Evolutionary conservation across 2,888 invertebrate species (phyloP), one percentile per base, ranked within the genome.

Genomic region (Agriopis leucophaearia): DNA sequence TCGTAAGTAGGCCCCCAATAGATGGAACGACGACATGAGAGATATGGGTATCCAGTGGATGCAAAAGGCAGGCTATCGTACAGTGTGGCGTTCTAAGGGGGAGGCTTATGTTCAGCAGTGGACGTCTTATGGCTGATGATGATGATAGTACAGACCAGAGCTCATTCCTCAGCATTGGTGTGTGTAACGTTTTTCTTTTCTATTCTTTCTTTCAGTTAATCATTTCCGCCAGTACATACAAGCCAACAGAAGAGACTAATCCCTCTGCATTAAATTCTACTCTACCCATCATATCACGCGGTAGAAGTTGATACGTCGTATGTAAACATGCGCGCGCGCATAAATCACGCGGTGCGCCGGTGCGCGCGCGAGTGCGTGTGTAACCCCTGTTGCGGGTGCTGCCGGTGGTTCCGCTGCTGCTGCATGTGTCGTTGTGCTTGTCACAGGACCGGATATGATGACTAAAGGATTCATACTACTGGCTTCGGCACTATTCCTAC

Each of bases 281-380:
- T 45, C 27, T 27, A 18, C 12, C 4, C 44, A 8, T 27, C 64
- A 3, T 40, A 38, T 45, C 35, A 50, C 47, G 48, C 35, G 44
- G 52, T 27, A 27, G 48, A n/a, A 51, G 15, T 9, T 10, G 8
- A 10, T 27, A 27, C 27, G 13, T 7, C 5, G 44, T 4, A 3
- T 8, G 54, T 51, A 51, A 61, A 70, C 54, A 88, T 88, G 85
- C 81, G 74, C 42, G 69, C 60, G 44, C 81, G 80, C 77, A 85
- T 88, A 90, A 81, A 89, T 66, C 69, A 52, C 16, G 51, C 62
- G 0, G 69, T 56, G 52, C 66, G 61, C 64, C 62, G 72, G 0
- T 55, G 64, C 74, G 80, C 86, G 82, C 88, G 90, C 80, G 87
- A 88, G 77, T 89, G 78, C 10, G 60, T n/a, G 48, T 87, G 84